Conservation (phyloP, 1,140 invertebrate genomes). For the Branchinecta lindahli region DNA sequence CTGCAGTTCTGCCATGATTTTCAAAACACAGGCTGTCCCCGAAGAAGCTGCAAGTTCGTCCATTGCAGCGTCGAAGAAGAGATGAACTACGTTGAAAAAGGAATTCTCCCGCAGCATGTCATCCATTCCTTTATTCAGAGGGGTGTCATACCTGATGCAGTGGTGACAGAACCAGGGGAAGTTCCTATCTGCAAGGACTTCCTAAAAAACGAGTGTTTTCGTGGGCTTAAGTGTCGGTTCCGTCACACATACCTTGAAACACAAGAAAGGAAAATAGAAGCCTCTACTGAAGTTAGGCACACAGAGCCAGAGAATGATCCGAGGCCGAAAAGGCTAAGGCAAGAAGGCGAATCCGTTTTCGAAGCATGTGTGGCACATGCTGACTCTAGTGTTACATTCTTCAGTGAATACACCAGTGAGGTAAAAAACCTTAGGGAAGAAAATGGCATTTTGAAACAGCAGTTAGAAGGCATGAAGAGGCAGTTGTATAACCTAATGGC, state of each 20-base stretch:
- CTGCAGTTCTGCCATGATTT: slow-evolving; percentile 69
- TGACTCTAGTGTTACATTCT: neutral
- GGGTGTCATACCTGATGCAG: slow-evolving; percentile 24
- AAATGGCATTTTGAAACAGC: slow-evolving; percentile 49
- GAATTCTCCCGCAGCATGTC: slow-evolving; percentile 46
- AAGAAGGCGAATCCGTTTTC: neutral
- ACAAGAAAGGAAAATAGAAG: neutral
- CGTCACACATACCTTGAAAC: slow-evolving; percentile 33
- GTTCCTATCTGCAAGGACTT: slow-evolving; percentile 57
- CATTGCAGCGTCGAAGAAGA: slow-evolving; percentile 62
- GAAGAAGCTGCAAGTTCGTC: slow-evolving; percentile 51
- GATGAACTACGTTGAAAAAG: slow-evolving; percentile 50
- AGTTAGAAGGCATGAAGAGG: slow-evolving; percentile 46
- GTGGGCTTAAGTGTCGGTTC: slow-evolving; percentile 38
- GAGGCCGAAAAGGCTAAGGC: slow-evolving; percentile 21
- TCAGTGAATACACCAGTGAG: slow-evolving; percentile 13
- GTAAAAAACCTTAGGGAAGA: slow-evolving; percentile 46
- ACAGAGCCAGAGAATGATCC: slow-evolving; percentile 22
- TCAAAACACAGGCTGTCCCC: slow-evolving; percentile 53
- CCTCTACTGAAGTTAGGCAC: neutral
- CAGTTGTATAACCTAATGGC: slow-evolving; percentile 51
- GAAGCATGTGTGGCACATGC: neutral
- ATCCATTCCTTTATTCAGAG: slow-evolving; percentile 27
- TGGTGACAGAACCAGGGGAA: slow-evolving; percentile 29
- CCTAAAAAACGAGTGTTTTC: slow-evolving; percentile 52